Percentiles rank a stretch among this genome's conserved stretches.
These are phyloP conservation scores for Dryadula phaetusa DNA, from an alignment of 2,888 invertebrate species.

Conservation along the genomic window DNA sequence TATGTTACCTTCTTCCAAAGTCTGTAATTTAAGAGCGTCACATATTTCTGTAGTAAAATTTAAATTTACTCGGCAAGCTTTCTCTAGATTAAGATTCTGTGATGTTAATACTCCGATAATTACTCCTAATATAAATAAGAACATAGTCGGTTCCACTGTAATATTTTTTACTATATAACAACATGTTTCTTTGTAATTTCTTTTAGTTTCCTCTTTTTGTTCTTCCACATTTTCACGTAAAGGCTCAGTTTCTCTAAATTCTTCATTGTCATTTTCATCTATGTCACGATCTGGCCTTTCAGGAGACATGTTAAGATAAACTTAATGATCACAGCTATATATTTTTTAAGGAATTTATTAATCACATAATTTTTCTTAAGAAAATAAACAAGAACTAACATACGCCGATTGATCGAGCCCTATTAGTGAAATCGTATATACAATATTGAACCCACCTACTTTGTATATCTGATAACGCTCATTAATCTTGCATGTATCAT, in stretches of 20 bases:
- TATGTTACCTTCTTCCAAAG: slow-evolving; percentile 79
- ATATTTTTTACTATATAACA: slow-evolving; percentile 54
- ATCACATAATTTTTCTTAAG: background rate
- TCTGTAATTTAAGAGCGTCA: slow-evolving; percentile 87
- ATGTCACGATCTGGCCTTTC: background rate
- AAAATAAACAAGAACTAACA: background rate
- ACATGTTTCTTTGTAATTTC: slow-evolving; percentile 53
- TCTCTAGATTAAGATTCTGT: slow-evolving; percentile 92
- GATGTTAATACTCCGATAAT: slow-evolving; percentile 87
- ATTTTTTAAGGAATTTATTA: background rate
- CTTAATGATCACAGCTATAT: background rate
- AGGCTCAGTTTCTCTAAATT: slow-evolving; percentile 54
- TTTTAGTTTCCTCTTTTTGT: slow-evolving; percentile 39
- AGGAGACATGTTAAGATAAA: slow-evolving; percentile 13
- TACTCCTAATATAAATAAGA: slow-evolving; percentile 57
- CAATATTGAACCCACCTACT: slow-evolving; percentile 1
- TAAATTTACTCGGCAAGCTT: slow-evolving; percentile 92
- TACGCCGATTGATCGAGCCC: background rate
- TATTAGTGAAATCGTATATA: slow-evolving; percentile 4
- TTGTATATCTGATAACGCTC: slow-evolving; percentile 26
- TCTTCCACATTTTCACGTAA: slow-evolving; percentile 47
- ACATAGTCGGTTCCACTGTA: slow-evolving; percentile 68
- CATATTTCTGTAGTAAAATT: slow-evolving; percentile 88
- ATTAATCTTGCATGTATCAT: slow-evolving; percentile 16
- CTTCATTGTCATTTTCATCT: slow-evolving; percentile 37